A percentile compares a stretch with the other conserved stretches of the same genome.
Conservation (phyloP, 2,888 invertebrate genomes). For the Trisateles emortualis region DNA sequence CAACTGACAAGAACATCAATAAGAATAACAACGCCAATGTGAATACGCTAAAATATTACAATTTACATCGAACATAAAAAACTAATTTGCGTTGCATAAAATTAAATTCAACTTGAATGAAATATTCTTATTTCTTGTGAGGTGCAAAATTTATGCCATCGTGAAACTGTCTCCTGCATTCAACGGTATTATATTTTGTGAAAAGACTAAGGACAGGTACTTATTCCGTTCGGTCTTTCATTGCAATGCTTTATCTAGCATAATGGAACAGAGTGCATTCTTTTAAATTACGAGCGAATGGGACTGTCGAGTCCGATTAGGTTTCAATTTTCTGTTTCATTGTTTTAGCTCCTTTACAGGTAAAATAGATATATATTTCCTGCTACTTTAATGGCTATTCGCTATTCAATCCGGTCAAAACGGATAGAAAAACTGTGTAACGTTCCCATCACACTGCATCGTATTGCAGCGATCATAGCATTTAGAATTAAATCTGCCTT, state of each 20-base stretch:
- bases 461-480: too few relatives aligned
- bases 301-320: slow-evolving; percentile 1
- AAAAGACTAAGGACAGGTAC: slow-evolving; percentile 11
- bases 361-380: not conserved
- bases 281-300: slow-evolving; percentile 5
- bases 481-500: too few relatives aligned
- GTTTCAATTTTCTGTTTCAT: slow-evolving; percentile 15
- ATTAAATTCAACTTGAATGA: slow-evolving; percentile 44
- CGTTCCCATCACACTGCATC: too few relatives aligned
- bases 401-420: too few relatives aligned
- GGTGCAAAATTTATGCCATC: slow-evolving; percentile 55
- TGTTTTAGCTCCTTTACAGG: not conserved
- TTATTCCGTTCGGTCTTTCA: slow-evolving; percentile 14
- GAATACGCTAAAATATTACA: too few relatives aligned
- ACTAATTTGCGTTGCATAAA: slow-evolving; percentile 18
- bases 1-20: too few relatives aligned
- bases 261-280: slow-evolving; percentile 4
- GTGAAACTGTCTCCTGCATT: slow-evolving; percentile 49
- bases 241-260: slow-evolving; percentile 9
- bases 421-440: too few relatives aligned
- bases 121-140: slow-evolving; percentile 32
- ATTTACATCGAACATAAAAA: too few relatives aligned
- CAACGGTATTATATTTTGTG: slow-evolving; percentile 53
- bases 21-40: too few relatives aligned
- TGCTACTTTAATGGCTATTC: too few relatives aligned